A percentile compares a stretch with the other conserved stretches of the same genome.
Conservation (phyloP, 1,140 invertebrate species). For the Vanessa tameamea region DNA sequence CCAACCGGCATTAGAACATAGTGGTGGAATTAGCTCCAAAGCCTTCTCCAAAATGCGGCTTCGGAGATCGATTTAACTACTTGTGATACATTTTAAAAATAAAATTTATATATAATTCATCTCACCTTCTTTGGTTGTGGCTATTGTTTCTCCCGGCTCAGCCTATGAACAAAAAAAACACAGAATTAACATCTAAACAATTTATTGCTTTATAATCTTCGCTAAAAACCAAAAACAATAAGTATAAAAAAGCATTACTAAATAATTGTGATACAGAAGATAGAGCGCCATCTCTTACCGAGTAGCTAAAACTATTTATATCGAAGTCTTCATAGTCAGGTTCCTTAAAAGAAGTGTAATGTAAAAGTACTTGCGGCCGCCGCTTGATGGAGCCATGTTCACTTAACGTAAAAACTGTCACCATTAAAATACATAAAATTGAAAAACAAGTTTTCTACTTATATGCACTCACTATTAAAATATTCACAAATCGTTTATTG, state of each 20-base stretch:
- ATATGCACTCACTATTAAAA: constrained; percentile 30
- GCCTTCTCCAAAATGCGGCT: too few species aligned
- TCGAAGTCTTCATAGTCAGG: constrained; percentile 42
- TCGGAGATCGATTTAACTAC: too few species aligned
- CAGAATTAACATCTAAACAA: constrained; percentile 24
- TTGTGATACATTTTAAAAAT: too few species aligned
- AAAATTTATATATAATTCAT: background rate
- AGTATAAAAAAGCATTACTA: background rate
- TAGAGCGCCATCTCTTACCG: constrained; percentile 76
- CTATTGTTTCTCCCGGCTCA: constrained; percentile 78
- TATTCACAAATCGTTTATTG: constrained; percentile 15
- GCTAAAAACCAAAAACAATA: too few species aligned
- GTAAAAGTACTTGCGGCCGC: constrained; percentile 70
- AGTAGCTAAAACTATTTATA: constrained; percentile 59
- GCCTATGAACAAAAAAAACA: constrained; percentile 63
- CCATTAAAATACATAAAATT: constrained; percentile 75
- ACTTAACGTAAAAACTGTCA: constrained; percentile 73
- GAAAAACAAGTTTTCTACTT: constrained; percentile 36
- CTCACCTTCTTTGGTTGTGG: constrained; percentile 80
- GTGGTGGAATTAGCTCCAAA: too few species aligned
- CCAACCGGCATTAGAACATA: too few species aligned
- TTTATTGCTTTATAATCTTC: background rate
- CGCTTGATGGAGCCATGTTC: constrained; percentile 79
- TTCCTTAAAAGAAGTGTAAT: constrained; percentile 54
- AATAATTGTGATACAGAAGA: constrained; percentile 1